Evolutionary conservation across 2,113 vertebrate genomes (phyloP).

Genomic region (Ursus arctos): DNA sequence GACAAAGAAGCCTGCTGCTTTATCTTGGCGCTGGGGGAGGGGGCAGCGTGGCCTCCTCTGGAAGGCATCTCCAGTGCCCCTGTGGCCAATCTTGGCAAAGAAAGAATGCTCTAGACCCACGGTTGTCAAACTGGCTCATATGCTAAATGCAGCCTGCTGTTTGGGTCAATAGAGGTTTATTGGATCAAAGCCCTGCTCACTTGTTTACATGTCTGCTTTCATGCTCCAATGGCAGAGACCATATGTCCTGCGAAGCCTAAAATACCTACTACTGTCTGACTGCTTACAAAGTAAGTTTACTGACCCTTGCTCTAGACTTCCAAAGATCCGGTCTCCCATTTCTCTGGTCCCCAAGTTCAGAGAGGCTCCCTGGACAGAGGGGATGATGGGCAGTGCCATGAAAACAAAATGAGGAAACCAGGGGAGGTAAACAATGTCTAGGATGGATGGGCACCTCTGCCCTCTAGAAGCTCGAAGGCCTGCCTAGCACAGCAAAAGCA

Average conservation of each 20-base stretch:
- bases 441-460: background rate
- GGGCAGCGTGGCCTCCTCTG: background rate
- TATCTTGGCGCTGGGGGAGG: background rate
- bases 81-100: conserved; percentile 6
- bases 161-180: conserved; percentile 27
- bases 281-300: background rate
- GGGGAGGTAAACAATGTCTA: background rate
- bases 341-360: background rate
- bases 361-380: background rate
- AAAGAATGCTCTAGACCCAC: background rate
- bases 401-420: background rate
- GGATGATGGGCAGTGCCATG: background rate
- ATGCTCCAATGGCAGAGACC: background rate
- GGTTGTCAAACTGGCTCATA: background rate
- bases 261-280: background rate
- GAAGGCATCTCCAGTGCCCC: background rate
- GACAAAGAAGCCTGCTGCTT: background rate
- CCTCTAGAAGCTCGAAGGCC: background rate
- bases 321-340: background rate
- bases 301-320: background rate
- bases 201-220: background rate
- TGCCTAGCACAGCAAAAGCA: background rate
- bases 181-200: background rate
- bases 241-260: background rate
- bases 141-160: background rate